Evolutionary conservation across 2,888 invertebrate species (phyloP).

Genomic region (Pachliopta kotzebuea): DNA sequence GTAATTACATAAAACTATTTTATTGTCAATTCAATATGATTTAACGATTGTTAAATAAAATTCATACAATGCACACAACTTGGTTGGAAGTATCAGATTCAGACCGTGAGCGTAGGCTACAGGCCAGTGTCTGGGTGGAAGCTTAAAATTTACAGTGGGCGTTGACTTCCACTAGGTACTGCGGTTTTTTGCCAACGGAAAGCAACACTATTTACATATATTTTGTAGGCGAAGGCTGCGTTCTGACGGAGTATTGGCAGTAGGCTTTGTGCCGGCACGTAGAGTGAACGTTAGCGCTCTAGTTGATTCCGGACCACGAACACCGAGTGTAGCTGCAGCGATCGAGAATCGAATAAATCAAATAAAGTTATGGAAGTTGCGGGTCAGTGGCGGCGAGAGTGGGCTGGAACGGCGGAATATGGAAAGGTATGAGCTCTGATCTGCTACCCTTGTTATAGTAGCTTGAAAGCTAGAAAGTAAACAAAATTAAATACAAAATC

Average conservation of each 20-base stretch:
- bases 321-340: slow-evolving; percentile 74
- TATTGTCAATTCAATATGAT: too few species aligned
- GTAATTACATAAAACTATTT: too few species aligned
- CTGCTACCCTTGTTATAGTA: slow-evolving; percentile 32
- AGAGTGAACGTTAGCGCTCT: slow-evolving; percentile 56
- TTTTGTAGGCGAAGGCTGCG: slow-evolving; percentile 58
- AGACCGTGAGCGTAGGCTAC: slow-evolving; percentile 58
- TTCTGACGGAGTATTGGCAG: slow-evolving; percentile 43
- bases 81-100: slow-evolving; percentile 40
- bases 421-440: slow-evolving; percentile 63
- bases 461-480: slow-evolving; percentile 2
- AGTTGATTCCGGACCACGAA: slow-evolving; percentile 46
- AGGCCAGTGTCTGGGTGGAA: slow-evolving; percentile 54
- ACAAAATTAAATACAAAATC: slow-evolving; percentile 11
- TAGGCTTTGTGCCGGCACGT: slow-evolving; percentile 62
- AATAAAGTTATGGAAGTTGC: slow-evolving; percentile 69
- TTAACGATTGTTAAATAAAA: too few species aligned
- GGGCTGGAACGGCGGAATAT: slow-evolving; percentile 76
- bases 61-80: slow-evolving; percentile 4
- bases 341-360: slow-evolving; percentile 48
- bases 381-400: slow-evolving; percentile 75
- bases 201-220: slow-evolving; percentile 67
- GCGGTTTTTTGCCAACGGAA: slow-evolving; percentile 67
- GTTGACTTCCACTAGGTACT: slow-evolving; percentile 67
- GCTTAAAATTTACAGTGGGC: slow-evolving; percentile 60